These are phyloP conservation scores for Mustela nigripes DNA, from an alignment of 2,113 vertebrate species.

Conservation along the genomic window DNA sequence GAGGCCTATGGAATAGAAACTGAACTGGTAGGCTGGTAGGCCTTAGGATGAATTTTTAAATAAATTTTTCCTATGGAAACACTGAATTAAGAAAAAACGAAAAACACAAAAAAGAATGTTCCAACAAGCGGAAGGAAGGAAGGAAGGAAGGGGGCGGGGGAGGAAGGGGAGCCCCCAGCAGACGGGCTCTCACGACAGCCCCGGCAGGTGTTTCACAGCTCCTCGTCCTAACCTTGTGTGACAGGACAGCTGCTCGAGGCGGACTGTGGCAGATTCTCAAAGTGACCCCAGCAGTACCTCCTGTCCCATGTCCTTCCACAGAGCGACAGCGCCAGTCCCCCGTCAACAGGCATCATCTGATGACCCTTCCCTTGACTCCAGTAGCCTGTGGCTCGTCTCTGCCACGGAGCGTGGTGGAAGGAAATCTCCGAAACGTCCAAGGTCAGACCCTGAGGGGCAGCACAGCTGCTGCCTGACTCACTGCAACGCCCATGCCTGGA, in stretches of 20 bases:
- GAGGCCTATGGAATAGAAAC: background rate
- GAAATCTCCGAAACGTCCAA: no score
- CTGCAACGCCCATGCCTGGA: background rate
- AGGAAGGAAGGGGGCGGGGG: accelerated
- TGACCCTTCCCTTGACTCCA: no score
- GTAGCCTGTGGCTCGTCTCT: background rate
- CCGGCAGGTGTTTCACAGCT: background rate
- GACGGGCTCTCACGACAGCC: background rate
- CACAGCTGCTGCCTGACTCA: no score
- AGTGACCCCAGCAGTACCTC: accelerated
- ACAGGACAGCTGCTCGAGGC: background rate
- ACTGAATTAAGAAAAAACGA: background rate
- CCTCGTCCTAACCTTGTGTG: no score
- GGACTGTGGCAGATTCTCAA: background rate
- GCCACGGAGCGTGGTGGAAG: accelerated
- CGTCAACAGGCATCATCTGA: background rate
- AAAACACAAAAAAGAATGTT: background rate
- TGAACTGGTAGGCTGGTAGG: background rate
- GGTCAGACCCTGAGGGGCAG: background rate
- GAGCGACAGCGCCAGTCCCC: accelerated
- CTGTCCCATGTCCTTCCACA: background rate
- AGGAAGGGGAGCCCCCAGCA: background rate
- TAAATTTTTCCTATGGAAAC: background rate
- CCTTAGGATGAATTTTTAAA: background rate
- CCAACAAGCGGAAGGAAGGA: background rate